These are phyloP conservation scores for Dichetophora obliterata DNA, from an alignment of 2,888 invertebrate genomes.

Conservation along the genomic window DNA sequence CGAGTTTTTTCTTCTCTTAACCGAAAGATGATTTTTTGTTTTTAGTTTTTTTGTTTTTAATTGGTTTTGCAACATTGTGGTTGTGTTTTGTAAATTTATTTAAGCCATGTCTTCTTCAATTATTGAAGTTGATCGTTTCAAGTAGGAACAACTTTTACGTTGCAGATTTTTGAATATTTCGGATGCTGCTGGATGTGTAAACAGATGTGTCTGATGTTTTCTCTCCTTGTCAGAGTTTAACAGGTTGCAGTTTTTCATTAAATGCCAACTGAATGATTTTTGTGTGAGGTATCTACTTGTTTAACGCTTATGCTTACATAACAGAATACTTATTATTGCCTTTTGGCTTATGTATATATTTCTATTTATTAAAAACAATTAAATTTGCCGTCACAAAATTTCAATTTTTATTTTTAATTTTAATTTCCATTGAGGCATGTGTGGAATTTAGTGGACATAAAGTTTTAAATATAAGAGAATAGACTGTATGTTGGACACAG, in stretches of 20 bases:
- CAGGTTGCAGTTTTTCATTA: slow-evolving; percentile 16
- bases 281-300: neutral
- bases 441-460: too few species aligned
- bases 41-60: neutral
- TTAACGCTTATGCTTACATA: slow-evolving; percentile 1
- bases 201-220: neutral
- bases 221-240: slow-evolving; percentile 15
- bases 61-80: neutral
- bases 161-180: neutral
- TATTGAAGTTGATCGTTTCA: slow-evolving; percentile 14
- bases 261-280: slow-evolving; percentile 14
- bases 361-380: too few species aligned
- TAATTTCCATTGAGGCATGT: neutral
- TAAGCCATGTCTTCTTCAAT: slow-evolving; percentile 13
- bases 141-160: slow-evolving; percentile 33
- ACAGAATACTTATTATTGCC: neutral
- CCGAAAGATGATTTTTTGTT: neutral
- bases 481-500: too few species aligned
- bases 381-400: too few species aligned
- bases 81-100: slow-evolving; percentile 19
- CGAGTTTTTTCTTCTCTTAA: neutral
- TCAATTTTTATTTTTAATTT: neutral
- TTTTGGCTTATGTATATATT: too few species aligned
- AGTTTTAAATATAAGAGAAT: too few species aligned
- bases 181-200: slow-evolving; percentile 9